Base-by-base conservation (phyloP, 2,113 vertebrate species). In the Alethe castanea region DNA sequence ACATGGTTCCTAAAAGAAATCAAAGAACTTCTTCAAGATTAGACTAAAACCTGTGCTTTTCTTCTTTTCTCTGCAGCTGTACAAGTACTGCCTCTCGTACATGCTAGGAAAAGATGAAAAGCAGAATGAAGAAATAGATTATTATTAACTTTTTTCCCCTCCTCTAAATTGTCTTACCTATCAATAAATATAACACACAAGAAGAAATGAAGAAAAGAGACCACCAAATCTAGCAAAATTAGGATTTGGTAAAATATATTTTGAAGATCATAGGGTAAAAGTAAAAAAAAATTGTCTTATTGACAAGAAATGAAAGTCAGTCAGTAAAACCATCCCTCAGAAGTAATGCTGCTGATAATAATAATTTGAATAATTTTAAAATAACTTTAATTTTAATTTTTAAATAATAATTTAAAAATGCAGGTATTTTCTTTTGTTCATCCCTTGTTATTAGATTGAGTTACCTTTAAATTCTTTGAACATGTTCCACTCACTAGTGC, bases 391-490 rank as follows among this genome's bases (percentile, higher is more conserved):
- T 42, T 47, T 47, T 25, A 28, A 28, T 16, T 28, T 52, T 52
- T 29, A 29, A 52, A 29, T 52, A 52, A n/a, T 54, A 53, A 59
- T 60, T 74, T 7, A 2, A 31, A 95, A 81, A 59, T 29, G 25
- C 4, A 59, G 15, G 20, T 44, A 60, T 81, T 64, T 66, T 53
- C 19, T 81, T 92, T 69, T 67, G 22, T 42, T 87, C 2, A 59
- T 73, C 48, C 60, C 10, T 71, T 85, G 24, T 72, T 67, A 66
- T 9, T 50, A 53, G 36, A 35, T 73, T 61, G 71, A 61, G 6
- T 97, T 98, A 99, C 99, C 98, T 98, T 98, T 94, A 99, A 97
- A 88, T 95, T 98, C 78, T 97, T 95, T 29, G 98, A 98, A 97
- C 98, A 99, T 5, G 92, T 97, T 94, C 98, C 98, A 92, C 96